Base-by-base conservation (phyloP, 2,113 vertebrate genomes). In the Aspiorhynchus laticeps region DNA sequence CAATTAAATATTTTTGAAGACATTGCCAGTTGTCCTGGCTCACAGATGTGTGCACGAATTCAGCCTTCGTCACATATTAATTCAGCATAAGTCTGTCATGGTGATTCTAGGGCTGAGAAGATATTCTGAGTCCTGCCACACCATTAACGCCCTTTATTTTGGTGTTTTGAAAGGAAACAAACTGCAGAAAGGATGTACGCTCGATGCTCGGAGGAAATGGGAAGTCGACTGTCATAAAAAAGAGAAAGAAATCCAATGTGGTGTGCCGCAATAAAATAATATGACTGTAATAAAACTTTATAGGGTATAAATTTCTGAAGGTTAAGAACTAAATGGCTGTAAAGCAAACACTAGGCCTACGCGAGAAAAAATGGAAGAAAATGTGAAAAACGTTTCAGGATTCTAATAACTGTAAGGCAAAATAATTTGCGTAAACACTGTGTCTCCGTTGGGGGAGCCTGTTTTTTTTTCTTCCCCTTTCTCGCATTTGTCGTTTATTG, bases 231-330 rank as follows among this genome's bases (percentile, higher is more conserved):
- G 94, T 96, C 95, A 95, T 97, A 96, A 97, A 97, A 90, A 91
- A 90, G 86, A 90, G 88, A 91, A 93, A 94, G 94, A 95, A 96
- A 97, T 95, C 93, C 96, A 94, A 92, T 91, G 96, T 95, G 92
- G 95, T 93, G 97, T 87, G 94, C 95, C 90, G 97, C 96, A 96
- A 97, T 99, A 99, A 99, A 99, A 98, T 95, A 97, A 99, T 98
- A 99, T 98, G 97, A 97, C 96, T 95, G 96, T 96, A 95, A 97
- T 99, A 99, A 99, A 99, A 98, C 94, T 99, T 99, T 99, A 99
- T 98, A 96, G 98, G 96, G 97, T 98, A 98, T 97, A 98, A 95
- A 99, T 98, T 97, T 97, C 95, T 97, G 97, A 98, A 99, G 97
- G 97, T 98, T 98, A 97, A 97, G 97, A 97, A 98, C 96, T 97